phyloP scores from a whole-genome alignment of 2,113 vertebrate genomes.

The Oreochromis aureus region DNA sequence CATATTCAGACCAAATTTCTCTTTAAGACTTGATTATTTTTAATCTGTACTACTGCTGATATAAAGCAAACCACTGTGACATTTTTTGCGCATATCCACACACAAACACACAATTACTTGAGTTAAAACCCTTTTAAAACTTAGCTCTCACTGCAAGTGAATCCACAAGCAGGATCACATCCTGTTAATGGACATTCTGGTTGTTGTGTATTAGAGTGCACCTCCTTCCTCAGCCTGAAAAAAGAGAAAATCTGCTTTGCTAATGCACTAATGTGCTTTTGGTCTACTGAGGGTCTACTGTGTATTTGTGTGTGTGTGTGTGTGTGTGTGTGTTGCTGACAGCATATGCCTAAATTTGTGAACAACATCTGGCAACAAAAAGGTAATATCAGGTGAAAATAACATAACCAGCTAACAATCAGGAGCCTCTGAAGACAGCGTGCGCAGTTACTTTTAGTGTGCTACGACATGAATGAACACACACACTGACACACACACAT shows the following conservation, averaged over 20 bases:
- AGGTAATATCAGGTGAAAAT: constrained; percentile 17
- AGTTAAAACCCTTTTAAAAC: background rate
- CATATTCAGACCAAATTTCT: background rate
- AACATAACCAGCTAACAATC: background rate
- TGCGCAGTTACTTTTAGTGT: background rate
- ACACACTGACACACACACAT: constrained; percentile 1
- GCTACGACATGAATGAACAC: constrained; percentile 5
- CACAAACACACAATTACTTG: background rate
- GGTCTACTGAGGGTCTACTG: background rate
- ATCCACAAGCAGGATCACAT: background rate
- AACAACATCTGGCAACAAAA: constrained; percentile 12
- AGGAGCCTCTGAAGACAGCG: background rate
- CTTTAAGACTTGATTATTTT: background rate
- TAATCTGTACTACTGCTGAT: background rate
- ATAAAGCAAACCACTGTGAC: background rate
- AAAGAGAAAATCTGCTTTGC: background rate
- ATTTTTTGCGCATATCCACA: background rate
- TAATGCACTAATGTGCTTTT: background rate
- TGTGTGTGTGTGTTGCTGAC: background rate
- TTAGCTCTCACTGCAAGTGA: background rate
- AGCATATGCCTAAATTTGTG: background rate
- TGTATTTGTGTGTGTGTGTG: background rate
- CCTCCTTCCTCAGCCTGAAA: background rate
- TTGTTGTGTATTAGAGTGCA: background rate
- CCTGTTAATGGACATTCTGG: constrained; percentile 6